These are phyloP conservation scores for Oreocharis arfaki DNA, from an alignment of 2,113 vertebrate species.

Conservation along the genomic window DNA sequence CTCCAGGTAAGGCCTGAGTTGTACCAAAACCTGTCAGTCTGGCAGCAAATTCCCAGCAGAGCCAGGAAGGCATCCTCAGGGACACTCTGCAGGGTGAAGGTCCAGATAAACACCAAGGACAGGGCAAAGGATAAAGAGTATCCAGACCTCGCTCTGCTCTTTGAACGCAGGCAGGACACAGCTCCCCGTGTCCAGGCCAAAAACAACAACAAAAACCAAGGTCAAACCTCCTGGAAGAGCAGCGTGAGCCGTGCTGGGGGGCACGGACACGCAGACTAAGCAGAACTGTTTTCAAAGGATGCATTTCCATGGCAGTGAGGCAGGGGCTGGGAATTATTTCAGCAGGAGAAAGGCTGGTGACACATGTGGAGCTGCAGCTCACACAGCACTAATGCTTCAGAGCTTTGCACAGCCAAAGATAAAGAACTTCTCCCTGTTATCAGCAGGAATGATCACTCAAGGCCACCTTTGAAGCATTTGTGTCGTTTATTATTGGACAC, in stretches of 20 bases:
- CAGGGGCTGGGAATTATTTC: neutral
- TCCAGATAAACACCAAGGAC: neutral
- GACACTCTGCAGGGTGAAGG: neutral
- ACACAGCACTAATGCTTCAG: neutral
- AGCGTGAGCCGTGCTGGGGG: accelerated
- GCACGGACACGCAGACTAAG: neutral
- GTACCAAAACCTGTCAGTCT: neutral
- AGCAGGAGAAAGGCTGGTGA: neutral
- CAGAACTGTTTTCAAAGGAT: neutral
- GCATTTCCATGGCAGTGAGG: neutral
- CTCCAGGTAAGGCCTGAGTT: accelerated
- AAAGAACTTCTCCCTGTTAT: neutral
- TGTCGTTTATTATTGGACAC: constrained; percentile 6
- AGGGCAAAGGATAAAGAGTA: neutral
- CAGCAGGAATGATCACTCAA: neutral
- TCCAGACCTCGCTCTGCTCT: neutral
- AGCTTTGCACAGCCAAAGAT: neutral
- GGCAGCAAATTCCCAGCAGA: neutral
- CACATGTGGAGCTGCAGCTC: neutral
- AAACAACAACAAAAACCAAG: neutral
- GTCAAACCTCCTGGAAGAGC: accelerated
- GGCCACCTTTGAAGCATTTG: neutral
- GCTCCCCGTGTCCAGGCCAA: accelerated
- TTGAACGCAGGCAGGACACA: neutral
- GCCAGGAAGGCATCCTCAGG: neutral